Base-by-base conservation (phyloP, 2,797 vertebrate genomes). In the Argya squamiceps region DNA sequence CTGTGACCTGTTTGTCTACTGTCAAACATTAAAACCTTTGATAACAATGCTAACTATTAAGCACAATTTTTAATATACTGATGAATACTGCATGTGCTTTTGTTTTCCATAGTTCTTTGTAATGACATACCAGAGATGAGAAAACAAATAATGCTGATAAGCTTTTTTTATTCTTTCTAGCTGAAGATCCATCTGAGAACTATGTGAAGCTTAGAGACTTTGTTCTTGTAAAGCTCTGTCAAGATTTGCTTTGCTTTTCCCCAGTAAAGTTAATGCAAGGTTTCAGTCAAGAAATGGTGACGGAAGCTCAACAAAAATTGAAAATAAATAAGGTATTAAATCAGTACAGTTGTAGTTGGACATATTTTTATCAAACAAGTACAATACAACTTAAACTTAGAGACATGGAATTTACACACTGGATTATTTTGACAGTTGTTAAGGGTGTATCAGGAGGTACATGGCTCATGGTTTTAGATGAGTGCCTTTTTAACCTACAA, bases 321-420 rank as follows among this genome's bases (percentile, higher is more conserved):
- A 99, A 99, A 98, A 99, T 99, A 96, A 99, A 99, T 98, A 99
- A 99, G 99, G 99, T 99, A 98, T 56, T 94, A 92, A 94, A 92
- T 92, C 7, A 62, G 9, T 89, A 77, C 10, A 12, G 9, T 68
- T 68, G 34, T 75, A 79, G 41, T 46, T 91, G 44, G 59, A 18
- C 26, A 23, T 70, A 30, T 21, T 88, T 17, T 60, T 89, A 68
- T 10, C 24, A 67, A 59, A 30, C 11, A 43, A 77, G 30, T 56
- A 84, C 37, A 85, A 17, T 27, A 56, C 5, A 44, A 16, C n/a
- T 73, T 82, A 70, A 91, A 46, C 12, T 23, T 52, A 52, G 12
- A 75, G 32, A 43, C 20, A 36, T 79, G 46, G 21, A 63, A 68
- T 88, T 90, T 68, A 37, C 29, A 32, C 5, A 23, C 10, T 22